Evolutionary conservation across 2,888 invertebrate species (phyloP).

Genomic region (Trichopria drosophilae): DNA sequence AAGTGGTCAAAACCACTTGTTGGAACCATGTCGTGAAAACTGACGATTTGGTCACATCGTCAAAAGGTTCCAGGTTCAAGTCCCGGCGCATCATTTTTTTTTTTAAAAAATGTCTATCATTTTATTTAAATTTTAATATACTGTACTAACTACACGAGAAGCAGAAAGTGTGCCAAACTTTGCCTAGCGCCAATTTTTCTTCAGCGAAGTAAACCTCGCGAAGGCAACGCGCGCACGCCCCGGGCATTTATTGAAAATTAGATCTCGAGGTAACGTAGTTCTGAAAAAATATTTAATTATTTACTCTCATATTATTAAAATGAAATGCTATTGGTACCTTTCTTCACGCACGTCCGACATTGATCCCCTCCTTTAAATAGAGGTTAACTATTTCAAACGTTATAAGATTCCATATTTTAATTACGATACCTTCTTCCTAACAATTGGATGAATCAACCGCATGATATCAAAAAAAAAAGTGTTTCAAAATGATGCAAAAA

Average conservation of each 20-base stretch:
- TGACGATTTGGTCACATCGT: not conserved
- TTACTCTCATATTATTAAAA: too few species aligned
- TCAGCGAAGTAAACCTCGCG: conserved; percentile 55
- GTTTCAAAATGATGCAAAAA: too few species aligned
- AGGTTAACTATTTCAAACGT: too few species aligned
- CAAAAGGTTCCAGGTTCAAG: too few species aligned
- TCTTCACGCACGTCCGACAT: too few species aligned
- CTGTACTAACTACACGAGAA: conserved; percentile 55
- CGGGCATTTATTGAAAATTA: conserved; percentile 44
- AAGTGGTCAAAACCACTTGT: conserved; percentile 1
- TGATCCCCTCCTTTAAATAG: too few species aligned
- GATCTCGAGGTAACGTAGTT: not conserved
- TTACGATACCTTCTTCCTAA: too few species aligned
- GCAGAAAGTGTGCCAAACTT: conserved; percentile 56
- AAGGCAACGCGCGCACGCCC: conserved; percentile 53
- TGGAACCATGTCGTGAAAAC: not conserved
- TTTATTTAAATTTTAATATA: conserved; percentile 3
- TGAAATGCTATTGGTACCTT: too few species aligned
- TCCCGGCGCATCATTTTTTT: too few species aligned
- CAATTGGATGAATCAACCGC: too few species aligned
- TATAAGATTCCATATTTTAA: too few species aligned
- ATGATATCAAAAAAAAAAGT: too few species aligned
- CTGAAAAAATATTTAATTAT: not conserved
- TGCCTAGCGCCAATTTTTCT: conserved; percentile 51
- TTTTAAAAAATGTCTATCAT: not conserved